These are phyloP conservation scores for Pimephales promelas DNA, from an alignment of 2,113 vertebrate species.

Conservation along the genomic window DNA sequence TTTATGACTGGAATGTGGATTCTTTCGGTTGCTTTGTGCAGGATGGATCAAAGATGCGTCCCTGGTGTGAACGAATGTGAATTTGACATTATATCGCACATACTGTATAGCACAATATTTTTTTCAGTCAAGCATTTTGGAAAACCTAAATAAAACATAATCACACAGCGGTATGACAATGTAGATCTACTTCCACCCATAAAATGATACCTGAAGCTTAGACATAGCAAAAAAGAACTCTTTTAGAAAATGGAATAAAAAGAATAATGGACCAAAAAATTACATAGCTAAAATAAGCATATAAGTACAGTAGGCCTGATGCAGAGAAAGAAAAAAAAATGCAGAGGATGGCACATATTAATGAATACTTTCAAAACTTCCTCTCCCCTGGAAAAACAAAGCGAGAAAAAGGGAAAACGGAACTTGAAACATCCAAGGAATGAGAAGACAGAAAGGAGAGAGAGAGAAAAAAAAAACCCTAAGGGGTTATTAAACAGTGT, in stretches of 20 bases:
- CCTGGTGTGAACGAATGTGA: constrained; percentile 28
- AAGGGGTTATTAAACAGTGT: constrained; percentile 63
- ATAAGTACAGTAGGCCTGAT: constrained; percentile 49
- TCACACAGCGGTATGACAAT: constrained; percentile 34
- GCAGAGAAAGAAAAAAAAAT: constrained; percentile 56
- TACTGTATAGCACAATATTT: not conserved
- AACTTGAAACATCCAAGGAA: constrained; percentile 64
- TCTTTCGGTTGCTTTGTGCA: not conserved
- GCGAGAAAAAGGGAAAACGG: constrained; percentile 42
- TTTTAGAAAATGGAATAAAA: constrained; percentile 63
- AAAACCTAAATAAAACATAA: constrained; percentile 32
- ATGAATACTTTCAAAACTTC: constrained; percentile 57
- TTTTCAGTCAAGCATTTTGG: constrained; percentile 22
- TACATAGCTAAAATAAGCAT: constrained; percentile 56
- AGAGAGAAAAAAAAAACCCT: constrained; percentile 49
- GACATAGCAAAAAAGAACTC: not conserved
- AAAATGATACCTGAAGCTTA: constrained; percentile 59
- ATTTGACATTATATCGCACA: constrained; percentile 1
- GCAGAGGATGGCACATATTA: constrained; percentile 72
- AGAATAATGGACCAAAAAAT: constrained; percentile 60
- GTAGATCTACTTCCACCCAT: constrained; percentile 54
- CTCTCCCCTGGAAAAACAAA: constrained; percentile 48
- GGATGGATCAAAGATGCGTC: constrained; percentile 12
- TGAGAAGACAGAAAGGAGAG: constrained; percentile 61
- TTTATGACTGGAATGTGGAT: not conserved